Evolutionary conservation across 2,888 invertebrate genomes (phyloP).

Genomic region (Desoria tigrina): DNA sequence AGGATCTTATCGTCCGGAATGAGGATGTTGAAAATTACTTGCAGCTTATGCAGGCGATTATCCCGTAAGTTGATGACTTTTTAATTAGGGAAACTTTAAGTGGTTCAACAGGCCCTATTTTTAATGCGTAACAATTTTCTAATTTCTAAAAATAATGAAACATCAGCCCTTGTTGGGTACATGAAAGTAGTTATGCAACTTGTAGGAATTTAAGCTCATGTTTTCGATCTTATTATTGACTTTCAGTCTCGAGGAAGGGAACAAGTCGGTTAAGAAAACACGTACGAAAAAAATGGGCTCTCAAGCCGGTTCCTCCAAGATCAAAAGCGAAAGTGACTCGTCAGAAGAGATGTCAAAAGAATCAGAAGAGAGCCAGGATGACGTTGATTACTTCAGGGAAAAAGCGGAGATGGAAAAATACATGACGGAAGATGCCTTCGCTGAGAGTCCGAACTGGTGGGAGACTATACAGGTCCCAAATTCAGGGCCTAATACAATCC

Average conservation of each 20-base stretch:
- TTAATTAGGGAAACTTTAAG: not conserved
- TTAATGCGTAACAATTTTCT: too few relatives aligned
- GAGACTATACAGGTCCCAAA: slow-evolving; percentile 4
- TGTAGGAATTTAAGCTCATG: too few relatives aligned
- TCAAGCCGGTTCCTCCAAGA: not conserved
- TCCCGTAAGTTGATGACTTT: slow-evolving; percentile 28
- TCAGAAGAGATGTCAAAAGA: slow-evolving; percentile 2
- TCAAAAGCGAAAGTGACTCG: not conserved
- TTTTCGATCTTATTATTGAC: too few relatives aligned
- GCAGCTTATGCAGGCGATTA: slow-evolving; percentile 31
- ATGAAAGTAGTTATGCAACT: not conserved
- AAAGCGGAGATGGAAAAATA: slow-evolving; percentile 20
- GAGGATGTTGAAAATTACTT: slow-evolving; percentile 35
- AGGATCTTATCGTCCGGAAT: not conserved
- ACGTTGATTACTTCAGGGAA: slow-evolving; percentile 14
- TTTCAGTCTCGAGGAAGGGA: too few relatives aligned
- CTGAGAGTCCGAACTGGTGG: slow-evolving; percentile 18
- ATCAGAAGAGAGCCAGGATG: not conserved
- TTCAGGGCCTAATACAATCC: too few relatives aligned
- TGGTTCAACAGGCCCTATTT: too few relatives aligned
- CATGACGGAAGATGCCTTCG: slow-evolving; percentile 16
- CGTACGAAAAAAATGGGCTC: not conserved
- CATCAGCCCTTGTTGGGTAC: too few relatives aligned
- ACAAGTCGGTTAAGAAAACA: too few relatives aligned
- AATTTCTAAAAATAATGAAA: too few relatives aligned